Percentiles rank a stretch among this genome's conserved stretches.
Conservation (phyloP, 2,888 invertebrate species). For the Xanthorhoe spadicearia region DNA sequence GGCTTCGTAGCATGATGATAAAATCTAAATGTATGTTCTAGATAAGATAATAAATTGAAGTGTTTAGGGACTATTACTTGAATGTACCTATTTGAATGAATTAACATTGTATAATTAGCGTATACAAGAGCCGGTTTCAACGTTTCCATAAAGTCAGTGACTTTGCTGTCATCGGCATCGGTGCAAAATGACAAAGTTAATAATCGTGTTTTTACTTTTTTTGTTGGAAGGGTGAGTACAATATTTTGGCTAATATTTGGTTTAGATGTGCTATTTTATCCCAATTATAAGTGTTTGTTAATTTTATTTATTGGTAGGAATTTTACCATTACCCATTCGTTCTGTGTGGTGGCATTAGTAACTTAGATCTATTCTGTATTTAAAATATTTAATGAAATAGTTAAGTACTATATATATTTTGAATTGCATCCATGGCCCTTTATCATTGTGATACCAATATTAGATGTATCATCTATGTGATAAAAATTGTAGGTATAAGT, state of each 20-base stretch:
- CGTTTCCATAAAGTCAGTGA: background rate
- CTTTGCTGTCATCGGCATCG: background rate
- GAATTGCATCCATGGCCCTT: too few species aligned
- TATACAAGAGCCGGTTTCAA: background rate
- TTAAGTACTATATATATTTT: too few species aligned
- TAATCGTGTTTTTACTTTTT: conserved; percentile 9
- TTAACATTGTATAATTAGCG: background rate
- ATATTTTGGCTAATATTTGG: background rate
- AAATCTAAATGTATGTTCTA: background rate
- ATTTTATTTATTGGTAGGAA: too few species aligned
- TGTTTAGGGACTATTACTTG: background rate
- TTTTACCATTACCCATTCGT: too few species aligned
- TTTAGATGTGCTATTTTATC: too few species aligned
- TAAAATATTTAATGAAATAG: too few species aligned
- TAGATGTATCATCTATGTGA: too few species aligned
- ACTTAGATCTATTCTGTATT: too few species aligned
- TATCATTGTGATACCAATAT: too few species aligned
- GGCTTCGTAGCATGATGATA: conserved; percentile 7
- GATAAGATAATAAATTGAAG: background rate
- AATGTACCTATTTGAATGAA: background rate
- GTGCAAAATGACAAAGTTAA: conserved; percentile 6
- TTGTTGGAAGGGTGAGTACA: conserved; percentile 17
- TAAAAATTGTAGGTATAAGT: too few species aligned
- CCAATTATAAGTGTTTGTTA: too few species aligned
- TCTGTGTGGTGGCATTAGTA: too few species aligned